Evolutionary conservation across 2,888 invertebrate species (phyloP).

Genomic region (Hirudinaria manillensis): DNA sequence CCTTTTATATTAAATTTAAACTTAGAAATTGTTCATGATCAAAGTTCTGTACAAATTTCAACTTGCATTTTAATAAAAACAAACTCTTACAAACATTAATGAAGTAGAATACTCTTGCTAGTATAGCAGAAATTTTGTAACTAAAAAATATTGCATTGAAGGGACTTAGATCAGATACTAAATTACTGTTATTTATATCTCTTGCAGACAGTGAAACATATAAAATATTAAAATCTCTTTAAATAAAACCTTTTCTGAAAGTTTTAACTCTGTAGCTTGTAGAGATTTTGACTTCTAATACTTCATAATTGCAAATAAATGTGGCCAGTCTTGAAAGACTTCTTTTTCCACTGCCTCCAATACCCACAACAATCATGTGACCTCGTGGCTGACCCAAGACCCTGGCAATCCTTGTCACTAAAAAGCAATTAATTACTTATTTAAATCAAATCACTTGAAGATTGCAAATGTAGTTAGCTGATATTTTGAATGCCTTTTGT

Average conservation of each 20-base stretch:
- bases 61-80: not conserved
- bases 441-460: not conserved
- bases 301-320: slow-evolving; percentile 71
- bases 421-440: not conserved
- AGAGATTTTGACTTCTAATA: slow-evolving; percentile 73
- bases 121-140: not conserved
- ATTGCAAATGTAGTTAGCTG: not conserved
- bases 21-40: too few relatives aligned
- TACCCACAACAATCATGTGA: slow-evolving; percentile 75
- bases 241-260: slow-evolving; percentile 59
- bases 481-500: not conserved
- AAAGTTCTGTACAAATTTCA: too few relatives aligned
- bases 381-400: slow-evolving; percentile 77
- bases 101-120: not conserved
- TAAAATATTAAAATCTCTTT: too few relatives aligned
- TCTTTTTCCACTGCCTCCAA: slow-evolving; percentile 78
- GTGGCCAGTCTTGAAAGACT: slow-evolving; percentile 71
- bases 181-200: too few relatives aligned
- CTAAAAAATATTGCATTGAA: not conserved
- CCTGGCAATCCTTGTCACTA: slow-evolving; percentile 70
- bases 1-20: too few relatives aligned
- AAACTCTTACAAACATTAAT: not conserved
- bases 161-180: not conserved
- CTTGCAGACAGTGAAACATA: too few relatives aligned
- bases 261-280: slow-evolving; percentile 69